Evolutionary conservation across 2,888 invertebrate genomes (phyloP).

Genomic region (Resseliella maxima): DNA sequence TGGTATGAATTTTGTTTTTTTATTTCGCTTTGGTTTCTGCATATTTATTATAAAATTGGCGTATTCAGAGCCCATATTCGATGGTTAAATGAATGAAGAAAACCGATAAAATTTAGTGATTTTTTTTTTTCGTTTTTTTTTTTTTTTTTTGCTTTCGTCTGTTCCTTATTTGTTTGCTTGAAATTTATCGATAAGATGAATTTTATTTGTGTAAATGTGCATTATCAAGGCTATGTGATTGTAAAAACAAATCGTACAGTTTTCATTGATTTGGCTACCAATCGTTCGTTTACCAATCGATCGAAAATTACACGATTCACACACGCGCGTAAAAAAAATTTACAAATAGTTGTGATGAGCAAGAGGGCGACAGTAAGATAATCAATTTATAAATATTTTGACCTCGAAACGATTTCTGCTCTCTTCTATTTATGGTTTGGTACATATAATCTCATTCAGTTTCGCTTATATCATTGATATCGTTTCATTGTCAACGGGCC

Average conservation of each 20-base stretch:
- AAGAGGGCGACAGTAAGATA: background rate
- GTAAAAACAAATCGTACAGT: background rate
- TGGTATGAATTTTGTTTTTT: background rate
- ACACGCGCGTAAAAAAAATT: background rate
- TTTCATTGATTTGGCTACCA: constrained; percentile 20
- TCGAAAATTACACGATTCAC: background rate
- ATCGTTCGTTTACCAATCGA: background rate
- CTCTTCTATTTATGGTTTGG: constrained; percentile 11
- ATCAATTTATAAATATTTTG: background rate
- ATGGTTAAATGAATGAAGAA: too few relatives aligned
- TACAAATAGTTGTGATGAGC: background rate
- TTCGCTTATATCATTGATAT: background rate
- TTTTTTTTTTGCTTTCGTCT: too few relatives aligned
- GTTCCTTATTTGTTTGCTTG: background rate
- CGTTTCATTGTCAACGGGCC: constrained; percentile 22
- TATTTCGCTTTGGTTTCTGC: background rate
- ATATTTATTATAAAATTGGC: constrained; percentile 15
- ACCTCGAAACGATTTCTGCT: constrained; percentile 48
- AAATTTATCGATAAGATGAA: constrained; percentile 44
- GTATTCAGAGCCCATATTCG: background rate
- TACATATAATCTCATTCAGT: background rate
- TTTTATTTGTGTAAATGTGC: constrained; percentile 25
- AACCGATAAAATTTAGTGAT: too few relatives aligned
- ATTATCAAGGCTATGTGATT: constrained; percentile 50
- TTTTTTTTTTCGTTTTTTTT: too few relatives aligned